Percentiles rank a stretch among this genome's conserved stretches.
Evolutionary conservation across 2,113 vertebrate genomes (phyloP).

Genomic region (Octodon degus): DNA sequence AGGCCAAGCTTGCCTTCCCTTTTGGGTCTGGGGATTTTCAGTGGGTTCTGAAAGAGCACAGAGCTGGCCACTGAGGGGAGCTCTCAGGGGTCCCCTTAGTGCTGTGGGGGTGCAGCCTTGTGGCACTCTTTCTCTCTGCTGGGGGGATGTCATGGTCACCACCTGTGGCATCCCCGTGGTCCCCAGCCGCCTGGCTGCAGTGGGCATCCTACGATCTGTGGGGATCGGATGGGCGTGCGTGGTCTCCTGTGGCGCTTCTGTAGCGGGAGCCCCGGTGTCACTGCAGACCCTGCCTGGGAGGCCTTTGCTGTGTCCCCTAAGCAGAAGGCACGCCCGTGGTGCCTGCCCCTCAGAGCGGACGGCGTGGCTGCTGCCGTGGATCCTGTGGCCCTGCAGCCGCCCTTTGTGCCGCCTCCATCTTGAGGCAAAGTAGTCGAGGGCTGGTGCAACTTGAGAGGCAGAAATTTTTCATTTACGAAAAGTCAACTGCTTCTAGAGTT

Average conservation of each 20-base stretch:
- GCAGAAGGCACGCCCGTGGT: accelerated
- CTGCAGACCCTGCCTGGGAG: accelerated
- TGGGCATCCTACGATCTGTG: neutral
- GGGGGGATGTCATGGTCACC: accelerated
- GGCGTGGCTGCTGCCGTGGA: accelerated
- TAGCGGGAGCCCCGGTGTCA: neutral
- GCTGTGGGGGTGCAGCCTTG: accelerated
- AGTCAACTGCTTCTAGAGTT: neutral
- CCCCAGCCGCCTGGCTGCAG: neutral
- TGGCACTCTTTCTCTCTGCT: accelerated
- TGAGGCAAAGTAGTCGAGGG: neutral
- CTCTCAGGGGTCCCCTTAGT: accelerated
- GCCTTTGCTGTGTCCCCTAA: accelerated
- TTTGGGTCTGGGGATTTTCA: neutral
- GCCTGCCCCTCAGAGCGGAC: neutral
- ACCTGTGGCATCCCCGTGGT: accelerated
- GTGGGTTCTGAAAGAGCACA: neutral
- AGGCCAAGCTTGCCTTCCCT: neutral
- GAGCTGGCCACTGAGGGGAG: neutral
- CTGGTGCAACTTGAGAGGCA: neutral
- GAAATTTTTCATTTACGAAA: neutral
- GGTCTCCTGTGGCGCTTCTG: no score
- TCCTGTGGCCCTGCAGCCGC: accelerated
- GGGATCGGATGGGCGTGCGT: accelerated
- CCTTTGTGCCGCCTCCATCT: neutral